Evolutionary conservation across 1,140 invertebrate species (phyloP).

Genomic region (Dendrolimus punctatus): DNA sequence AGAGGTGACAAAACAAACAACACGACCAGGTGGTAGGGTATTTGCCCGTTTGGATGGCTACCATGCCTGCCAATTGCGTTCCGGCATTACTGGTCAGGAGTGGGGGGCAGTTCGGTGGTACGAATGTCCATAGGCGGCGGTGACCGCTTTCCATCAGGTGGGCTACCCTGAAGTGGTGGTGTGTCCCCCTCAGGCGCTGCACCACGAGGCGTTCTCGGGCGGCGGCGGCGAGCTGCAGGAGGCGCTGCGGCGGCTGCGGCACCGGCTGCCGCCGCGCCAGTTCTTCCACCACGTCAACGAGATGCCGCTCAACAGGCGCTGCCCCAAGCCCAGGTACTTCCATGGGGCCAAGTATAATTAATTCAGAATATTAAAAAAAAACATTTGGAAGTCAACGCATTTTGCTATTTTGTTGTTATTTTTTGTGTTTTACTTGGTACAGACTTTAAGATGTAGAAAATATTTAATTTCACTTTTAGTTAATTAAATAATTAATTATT

Average conservation of each 20-base stretch:
- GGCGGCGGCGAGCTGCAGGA: constrained; percentile 30
- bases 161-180: background rate
- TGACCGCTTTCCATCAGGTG: too few relatives aligned
- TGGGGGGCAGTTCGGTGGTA: too few relatives aligned
- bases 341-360: too few relatives aligned
- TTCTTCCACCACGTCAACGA: constrained; percentile 65
- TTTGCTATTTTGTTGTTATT: background rate
- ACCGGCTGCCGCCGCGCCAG: constrained; percentile 61
- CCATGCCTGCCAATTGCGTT: too few relatives aligned
- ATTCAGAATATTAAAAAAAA: too few relatives aligned
- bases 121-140: too few relatives aligned
- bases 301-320: constrained; percentile 41
- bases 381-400: too few relatives aligned
- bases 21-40: too few relatives aligned
- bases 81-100: too few relatives aligned
- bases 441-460: background rate
- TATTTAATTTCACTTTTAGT: background rate
- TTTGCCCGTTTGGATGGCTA: too few relatives aligned
- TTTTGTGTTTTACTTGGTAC: background rate
- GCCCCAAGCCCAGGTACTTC: constrained; percentile 46
- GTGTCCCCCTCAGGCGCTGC: constrained; percentile 47
- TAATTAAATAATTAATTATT: too few relatives aligned
- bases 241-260: constrained; percentile 52
- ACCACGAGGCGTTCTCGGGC: constrained; percentile 54
- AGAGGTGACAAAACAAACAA: too few relatives aligned